Evolutionary conservation across 1,140 invertebrate genomes (phyloP).

Genomic region (Caenorhabditis briggsae): DNA sequence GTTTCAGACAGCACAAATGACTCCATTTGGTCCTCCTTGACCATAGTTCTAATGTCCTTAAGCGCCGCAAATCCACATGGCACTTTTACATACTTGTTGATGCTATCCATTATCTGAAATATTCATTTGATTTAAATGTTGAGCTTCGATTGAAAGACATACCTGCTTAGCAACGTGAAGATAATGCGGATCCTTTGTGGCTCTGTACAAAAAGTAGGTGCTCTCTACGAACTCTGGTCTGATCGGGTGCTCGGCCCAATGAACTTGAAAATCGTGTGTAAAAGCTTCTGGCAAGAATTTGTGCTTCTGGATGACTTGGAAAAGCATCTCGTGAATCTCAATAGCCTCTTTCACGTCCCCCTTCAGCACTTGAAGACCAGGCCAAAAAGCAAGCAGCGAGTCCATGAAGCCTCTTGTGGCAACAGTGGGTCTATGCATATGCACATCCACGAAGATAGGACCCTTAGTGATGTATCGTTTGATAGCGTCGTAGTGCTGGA

Average conservation of each 20-base stretch:
- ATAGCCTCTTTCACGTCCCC: constrained; percentile 96
- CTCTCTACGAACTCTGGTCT: constrained; percentile 97
- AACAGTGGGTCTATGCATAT: constrained; percentile 86
- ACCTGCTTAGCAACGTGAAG: constrained; percentile 88
- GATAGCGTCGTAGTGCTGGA: constrained; percentile 91
- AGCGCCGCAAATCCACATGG: constrained; percentile 95
- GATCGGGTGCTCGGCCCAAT: constrained; percentile 96
- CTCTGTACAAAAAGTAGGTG: constrained; percentile 93
- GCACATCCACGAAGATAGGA: constrained; percentile 94
- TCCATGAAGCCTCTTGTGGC: constrained; percentile 98
- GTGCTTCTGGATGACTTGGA: constrained; percentile 84
- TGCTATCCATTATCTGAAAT: constrained; percentile 85
- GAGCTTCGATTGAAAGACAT: neutral
- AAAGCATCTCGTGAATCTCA: constrained; percentile 86
- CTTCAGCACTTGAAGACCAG: constrained; percentile 88
- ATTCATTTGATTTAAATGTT: neutral
- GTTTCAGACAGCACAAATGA: constrained; percentile 97
- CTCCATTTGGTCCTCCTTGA: constrained; percentile 94
- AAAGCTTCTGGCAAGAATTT: constrained; percentile 98
- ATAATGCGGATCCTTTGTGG: constrained; percentile 95
- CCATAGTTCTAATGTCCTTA: constrained; percentile 91
- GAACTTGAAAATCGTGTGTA: constrained; percentile 92
- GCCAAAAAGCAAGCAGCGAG: constrained; percentile 95
- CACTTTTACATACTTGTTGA: constrained; percentile 91
- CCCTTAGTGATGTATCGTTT: constrained; percentile 96